These are phyloP conservation scores for Nylanderia fulva DNA, from an alignment of 1,140 invertebrate genomes.

Conservation along the genomic window DNA sequence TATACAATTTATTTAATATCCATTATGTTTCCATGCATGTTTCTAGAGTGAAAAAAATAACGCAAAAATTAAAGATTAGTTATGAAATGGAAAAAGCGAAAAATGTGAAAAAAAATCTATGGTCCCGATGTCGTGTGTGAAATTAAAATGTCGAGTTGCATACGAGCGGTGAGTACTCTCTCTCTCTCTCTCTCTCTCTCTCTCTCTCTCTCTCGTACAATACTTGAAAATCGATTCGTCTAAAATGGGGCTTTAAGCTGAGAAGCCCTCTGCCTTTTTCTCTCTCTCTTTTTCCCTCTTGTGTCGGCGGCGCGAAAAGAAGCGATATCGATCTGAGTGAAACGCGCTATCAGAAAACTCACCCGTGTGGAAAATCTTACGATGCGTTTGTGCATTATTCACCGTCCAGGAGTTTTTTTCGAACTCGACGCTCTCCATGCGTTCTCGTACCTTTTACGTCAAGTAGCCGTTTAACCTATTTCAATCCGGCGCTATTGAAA, in stretches of 20 bases:
- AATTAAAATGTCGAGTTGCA: conserved; percentile 46
- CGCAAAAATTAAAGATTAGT: background rate
- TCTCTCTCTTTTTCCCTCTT: conserved; percentile 1
- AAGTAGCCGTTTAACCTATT: conserved; percentile 53
- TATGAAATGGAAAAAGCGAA: background rate
- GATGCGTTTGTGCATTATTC: conserved; percentile 57
- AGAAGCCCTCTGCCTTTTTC: conserved; percentile 19
- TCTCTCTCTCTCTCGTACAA: background rate
- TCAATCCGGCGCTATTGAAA: conserved; percentile 36
- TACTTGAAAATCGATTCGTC: conserved; percentile 56
- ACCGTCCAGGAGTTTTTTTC: conserved; percentile 51
- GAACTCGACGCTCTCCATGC: background rate
- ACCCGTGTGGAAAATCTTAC: conserved; percentile 54
- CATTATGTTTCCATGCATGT: background rate
- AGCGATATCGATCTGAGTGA: conserved; percentile 55
- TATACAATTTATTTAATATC: background rate
- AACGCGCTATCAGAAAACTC: conserved; percentile 55
- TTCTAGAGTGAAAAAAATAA: background rate
- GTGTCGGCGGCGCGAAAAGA: conserved; percentile 48
- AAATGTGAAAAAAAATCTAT: background rate
- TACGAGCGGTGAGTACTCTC: background rate
- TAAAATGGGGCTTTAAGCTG: conserved; percentile 55
- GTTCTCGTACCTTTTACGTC: conserved; percentile 30
- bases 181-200: no score
- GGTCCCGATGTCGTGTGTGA: background rate